Evolutionary conservation across 2,888 invertebrate species (phyloP).

Genomic region (Thecophora atra): DNA sequence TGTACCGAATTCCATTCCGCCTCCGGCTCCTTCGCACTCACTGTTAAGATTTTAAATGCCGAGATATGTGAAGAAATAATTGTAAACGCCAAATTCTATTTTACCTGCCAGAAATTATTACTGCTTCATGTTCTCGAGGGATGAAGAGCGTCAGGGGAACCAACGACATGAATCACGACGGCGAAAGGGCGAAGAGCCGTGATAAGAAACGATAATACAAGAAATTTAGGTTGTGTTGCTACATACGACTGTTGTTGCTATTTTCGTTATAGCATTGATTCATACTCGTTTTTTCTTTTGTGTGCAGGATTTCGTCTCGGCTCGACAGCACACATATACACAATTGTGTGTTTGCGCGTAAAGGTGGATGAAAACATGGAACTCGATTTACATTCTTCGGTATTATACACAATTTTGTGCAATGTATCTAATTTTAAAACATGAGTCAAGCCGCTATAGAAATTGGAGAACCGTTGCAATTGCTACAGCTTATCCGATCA

Average conservation of each 20-base stretch:
- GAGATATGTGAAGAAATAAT: not conserved
- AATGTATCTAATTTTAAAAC: too few species aligned
- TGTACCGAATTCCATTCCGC: not conserved
- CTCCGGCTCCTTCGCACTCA: not conserved
- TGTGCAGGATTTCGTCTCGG: not conserved
- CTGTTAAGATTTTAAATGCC: not conserved
- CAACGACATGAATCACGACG: not conserved
- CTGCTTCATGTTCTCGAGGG: not conserved
- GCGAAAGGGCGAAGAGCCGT: not conserved
- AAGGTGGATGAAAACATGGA: slow-evolving; percentile 30
- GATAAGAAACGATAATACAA: not conserved
- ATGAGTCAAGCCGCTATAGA: too few species aligned
- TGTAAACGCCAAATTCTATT: not conserved
- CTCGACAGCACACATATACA: not conserved
- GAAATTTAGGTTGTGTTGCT: slow-evolving; percentile 19
- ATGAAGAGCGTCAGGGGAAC: not conserved
- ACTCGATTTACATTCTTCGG: slow-evolving; percentile 43
- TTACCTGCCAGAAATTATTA: not conserved
- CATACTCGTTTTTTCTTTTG: slow-evolving; percentile 12
- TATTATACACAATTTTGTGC: too few species aligned
- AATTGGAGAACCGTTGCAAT: too few species aligned
- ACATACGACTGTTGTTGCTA: slow-evolving; percentile 17
- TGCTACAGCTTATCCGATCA: not conserved
- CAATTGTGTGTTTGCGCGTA: not conserved
- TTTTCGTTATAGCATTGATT: slow-evolving; percentile 6